Evolutionary conservation across 2,888 invertebrate genomes (phyloP).

Genomic region (Drosophila crucigera): DNA sequence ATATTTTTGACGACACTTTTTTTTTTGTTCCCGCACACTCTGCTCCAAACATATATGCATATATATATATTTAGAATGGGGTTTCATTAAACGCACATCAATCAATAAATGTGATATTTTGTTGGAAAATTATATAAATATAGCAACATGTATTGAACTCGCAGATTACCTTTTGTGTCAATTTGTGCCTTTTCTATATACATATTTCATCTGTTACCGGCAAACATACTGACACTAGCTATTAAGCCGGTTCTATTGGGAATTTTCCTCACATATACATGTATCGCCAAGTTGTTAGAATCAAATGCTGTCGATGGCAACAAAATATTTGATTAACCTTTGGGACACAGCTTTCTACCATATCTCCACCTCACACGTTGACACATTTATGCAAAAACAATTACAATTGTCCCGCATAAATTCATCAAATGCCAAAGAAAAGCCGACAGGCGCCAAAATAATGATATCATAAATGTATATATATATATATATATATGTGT

Average conservation of each 20-base stretch:
- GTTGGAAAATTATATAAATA: not conserved
- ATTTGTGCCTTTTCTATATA: not conserved
- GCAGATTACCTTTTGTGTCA: not conserved
- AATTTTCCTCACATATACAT: not conserved
- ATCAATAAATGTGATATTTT: not conserved
- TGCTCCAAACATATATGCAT: not conserved
- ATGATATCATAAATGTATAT: conserved; percentile 38
- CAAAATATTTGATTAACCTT: conserved; percentile 25
- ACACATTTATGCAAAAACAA: conserved; percentile 39
- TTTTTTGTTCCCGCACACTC: not conserved
- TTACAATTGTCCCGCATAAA: conserved; percentile 54
- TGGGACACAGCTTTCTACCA: not conserved
- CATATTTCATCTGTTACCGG: not conserved
- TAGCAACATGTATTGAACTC: not conserved
- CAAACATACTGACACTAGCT: not conserved
- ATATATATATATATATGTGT: not conserved
- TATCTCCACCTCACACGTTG: not conserved
- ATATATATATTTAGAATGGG: not conserved
- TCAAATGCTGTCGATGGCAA: conserved; percentile 14
- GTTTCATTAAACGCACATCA: conserved; percentile 4
- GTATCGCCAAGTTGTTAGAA: conserved; percentile 18
- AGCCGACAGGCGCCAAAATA: conserved; percentile 47
- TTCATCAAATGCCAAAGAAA: conserved; percentile 44
- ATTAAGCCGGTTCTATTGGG: not conserved
- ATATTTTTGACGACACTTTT: conserved; percentile 8